Conservation (phyloP, 2,888 invertebrate genomes). For the Malacosoma neustria region DNA sequence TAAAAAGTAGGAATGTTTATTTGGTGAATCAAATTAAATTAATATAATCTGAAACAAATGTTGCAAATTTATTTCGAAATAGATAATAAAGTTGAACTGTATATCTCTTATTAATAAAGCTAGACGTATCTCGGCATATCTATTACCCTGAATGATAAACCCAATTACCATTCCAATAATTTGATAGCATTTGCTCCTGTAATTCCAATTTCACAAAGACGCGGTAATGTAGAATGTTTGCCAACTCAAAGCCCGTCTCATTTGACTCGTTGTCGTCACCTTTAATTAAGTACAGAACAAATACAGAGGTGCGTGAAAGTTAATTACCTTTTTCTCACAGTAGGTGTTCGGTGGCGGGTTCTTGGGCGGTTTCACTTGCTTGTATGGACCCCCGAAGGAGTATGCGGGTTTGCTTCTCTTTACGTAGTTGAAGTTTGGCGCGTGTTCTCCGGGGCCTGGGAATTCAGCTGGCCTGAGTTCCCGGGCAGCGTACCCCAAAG, state of each 20-base stretch:
- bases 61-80: too few relatives aligned
- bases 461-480: constrained; percentile 12
- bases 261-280: constrained; percentile 1
- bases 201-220: not conserved
- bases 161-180: not conserved
- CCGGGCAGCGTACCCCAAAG: constrained; percentile 23
- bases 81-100: too few relatives aligned
- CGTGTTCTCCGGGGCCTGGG: constrained; percentile 47
- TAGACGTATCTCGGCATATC: too few relatives aligned
- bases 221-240: constrained; percentile 11
- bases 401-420: constrained; percentile 37
- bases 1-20: too few relatives aligned
- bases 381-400: constrained; percentile 36
- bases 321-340: constrained; percentile 52
- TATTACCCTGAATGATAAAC: not conserved
- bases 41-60: too few relatives aligned
- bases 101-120: too few relatives aligned
- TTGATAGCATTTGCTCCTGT: not conserved
- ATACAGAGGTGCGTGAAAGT: constrained; percentile 3
- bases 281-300: constrained; percentile 11
- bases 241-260: constrained; percentile 5
- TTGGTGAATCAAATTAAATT: too few relatives aligned
- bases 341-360: constrained; percentile 47
- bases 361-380: constrained; percentile 13
- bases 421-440: constrained; percentile 41